phyloP scores from a whole-genome alignment of 2,797 vertebrate species.

The Enteromius fasciolatus region DNA sequence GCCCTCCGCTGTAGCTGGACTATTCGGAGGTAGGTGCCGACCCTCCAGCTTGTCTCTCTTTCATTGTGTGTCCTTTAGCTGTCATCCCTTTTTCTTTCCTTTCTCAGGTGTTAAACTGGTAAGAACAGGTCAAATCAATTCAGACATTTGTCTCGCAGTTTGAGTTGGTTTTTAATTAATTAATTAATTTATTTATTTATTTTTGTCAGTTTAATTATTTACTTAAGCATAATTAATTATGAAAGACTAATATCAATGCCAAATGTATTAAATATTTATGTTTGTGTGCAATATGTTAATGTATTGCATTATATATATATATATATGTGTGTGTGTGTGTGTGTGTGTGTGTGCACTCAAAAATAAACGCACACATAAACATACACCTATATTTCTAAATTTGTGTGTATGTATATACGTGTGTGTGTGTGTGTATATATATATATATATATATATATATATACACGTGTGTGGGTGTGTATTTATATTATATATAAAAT shows the following conservation, averaged over 20 bases:
- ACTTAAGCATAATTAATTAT: neutral
- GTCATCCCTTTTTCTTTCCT: constrained; percentile 22
- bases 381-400: no score
- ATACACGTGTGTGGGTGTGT: no score
- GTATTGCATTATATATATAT: no score
- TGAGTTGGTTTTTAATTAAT: neutral
- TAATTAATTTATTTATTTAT: neutral
- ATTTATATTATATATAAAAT: neutral
- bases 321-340: no score
- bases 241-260: neutral
- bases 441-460: no score
- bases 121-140: constrained; percentile 5
- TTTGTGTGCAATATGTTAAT: no score
- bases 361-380: no score
- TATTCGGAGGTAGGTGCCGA: constrained; percentile 86
- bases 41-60: neutral
- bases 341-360: no score
- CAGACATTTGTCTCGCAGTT: neutral
- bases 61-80: neutral
- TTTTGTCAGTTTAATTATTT: neutral
- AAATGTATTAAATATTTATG: neutral
- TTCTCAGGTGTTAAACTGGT: neutral
- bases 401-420: no score
- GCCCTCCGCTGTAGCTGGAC: constrained; percentile 85
- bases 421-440: no score